These are phyloP conservation scores for Peromyscus leucopus DNA, from an alignment of 2,113 vertebrate species.

Conservation along the genomic window DNA sequence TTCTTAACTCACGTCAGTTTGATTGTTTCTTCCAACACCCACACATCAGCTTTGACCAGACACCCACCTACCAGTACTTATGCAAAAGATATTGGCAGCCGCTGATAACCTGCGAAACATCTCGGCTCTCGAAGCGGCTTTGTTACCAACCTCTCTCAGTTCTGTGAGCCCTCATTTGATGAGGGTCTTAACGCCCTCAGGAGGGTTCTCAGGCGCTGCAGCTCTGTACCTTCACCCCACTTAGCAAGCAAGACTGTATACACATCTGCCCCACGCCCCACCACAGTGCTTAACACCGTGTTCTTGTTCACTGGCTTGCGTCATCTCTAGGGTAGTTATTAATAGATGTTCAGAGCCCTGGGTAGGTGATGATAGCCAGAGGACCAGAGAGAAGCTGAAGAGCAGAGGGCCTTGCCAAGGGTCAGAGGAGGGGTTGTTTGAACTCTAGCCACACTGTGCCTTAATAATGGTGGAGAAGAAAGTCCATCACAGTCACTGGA, in stretches of 20 bases:
- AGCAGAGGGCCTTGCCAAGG: conserved; percentile 77
- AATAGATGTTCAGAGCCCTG: conserved; percentile 78
- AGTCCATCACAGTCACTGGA: conserved; percentile 81
- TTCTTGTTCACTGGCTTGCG: conserved; percentile 79
- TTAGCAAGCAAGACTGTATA: not conserved
- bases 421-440: conserved; percentile 75
- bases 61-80: conserved; percentile 75
- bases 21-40: conserved; percentile 76
- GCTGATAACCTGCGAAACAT: conserved; percentile 2
- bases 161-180: not conserved
- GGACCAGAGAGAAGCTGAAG: conserved; percentile 75
- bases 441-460: conserved; percentile 78
- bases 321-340: conserved; percentile 81
- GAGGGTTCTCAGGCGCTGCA: not conserved
- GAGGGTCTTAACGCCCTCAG: conserved; percentile 35
- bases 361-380: conserved; percentile 80
- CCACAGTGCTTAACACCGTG: not conserved
- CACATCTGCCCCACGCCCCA: not conserved
- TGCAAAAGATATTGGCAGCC: conserved; percentile 70
- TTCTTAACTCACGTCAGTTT: conserved; percentile 78
- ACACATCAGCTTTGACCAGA: conserved; percentile 71
- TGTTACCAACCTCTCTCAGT: not conserved
- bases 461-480: conserved; percentile 83
- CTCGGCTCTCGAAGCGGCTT: not conserved
- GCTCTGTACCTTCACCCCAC: not conserved